Evolutionary conservation across 2,797 vertebrate species (phyloP), one percentile per base, ranked within the genome.

Genomic region (Perodicticus potto): DNA sequence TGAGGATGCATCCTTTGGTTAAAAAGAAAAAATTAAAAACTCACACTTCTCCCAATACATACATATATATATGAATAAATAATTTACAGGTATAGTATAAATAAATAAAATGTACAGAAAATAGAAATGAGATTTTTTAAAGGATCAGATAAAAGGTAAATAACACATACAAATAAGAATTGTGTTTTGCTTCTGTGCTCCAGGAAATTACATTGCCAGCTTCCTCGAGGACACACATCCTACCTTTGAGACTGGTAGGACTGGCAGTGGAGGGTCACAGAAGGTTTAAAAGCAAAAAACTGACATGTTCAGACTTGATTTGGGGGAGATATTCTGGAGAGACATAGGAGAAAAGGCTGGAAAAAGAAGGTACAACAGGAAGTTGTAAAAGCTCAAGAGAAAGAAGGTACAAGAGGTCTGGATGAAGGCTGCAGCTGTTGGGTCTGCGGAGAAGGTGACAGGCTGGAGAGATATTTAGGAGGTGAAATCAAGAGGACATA

Each of bases 211-310:
- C 37, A 14, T 61, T 37, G n/a, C 25, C 67, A 37, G 40, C 40
- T 86, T 77, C 34, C 76, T 55, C 0, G 0, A 45, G 19, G 7
- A 27, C 25, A 23, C 3, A 27, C 9, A 27, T 25, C 16, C 10
- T n/a, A 69, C 25, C 11, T 67, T 40, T 72, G 63, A 73, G 57
- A 65, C 17, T 1, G 22, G 17, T 40, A 40, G 40, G 40, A 40
- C 40, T 32, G 74, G 83, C 40, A 20, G 8, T 49, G 8, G 43
- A 55, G 49, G 74, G 20, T 53, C 65, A 7, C 32, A 43, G 61
- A 43, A 59, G 11, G 13, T 85, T 92, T 94, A 37, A 74, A 73
- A 78, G 67, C 23, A 69, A 76, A 91, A 74, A 27, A 27, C 65
- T 17, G 49, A 55, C 49, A 5, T 7, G 9, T 81, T 73, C 13